Evolutionary conservation across 1,140 invertebrate genomes (phyloP), one percentile per base, ranked within the genome.

Genomic region (Drosophila pseudoananassae): DNA sequence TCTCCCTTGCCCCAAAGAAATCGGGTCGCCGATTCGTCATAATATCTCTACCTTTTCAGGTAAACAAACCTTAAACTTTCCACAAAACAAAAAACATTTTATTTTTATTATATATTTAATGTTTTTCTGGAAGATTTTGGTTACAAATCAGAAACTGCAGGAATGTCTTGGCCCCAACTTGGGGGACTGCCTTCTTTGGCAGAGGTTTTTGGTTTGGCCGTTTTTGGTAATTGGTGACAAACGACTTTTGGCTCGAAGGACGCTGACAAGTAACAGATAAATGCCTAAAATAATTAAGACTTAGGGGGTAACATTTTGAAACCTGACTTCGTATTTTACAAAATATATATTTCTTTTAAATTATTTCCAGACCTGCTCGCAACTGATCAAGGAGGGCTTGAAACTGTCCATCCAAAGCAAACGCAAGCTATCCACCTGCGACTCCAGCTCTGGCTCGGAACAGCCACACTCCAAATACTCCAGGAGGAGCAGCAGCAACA

Each of bases 391-490:
- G 93, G 97, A 93, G 92, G 96, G 94, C 78, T 93, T 98, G 78
- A 98, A 98, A 93, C 93, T 97, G 73, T 97, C 97, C 70, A 96
- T 98, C 79, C 96, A 98, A 92, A 96, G 96, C 53, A 97, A 97
- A 91, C 94, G 97, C 76, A 95, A 96, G 92, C 94, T 94, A 83
- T 94, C 94, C 38, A 94, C 94, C 58, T 94, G 94, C 92, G 93
- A 94, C 70, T 91, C 84, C 31, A 93, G 92, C 72, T 90, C 85
- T 14, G 93, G 93, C 66, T 90, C 91, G 8, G 94, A 94, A 38
- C 93, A 94, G 54, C 91, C 92, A 20, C 83, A 92, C 55, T 85
- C 81, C 3, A 92, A 92, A 74, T 91, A 76, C 56, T 90, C 90
- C 14, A 79, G 89, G 9, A 76, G 83, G 2, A 65, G 63, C 51